Conservation (phyloP, 2,797 vertebrate species). For the Lemur catta region DNA sequence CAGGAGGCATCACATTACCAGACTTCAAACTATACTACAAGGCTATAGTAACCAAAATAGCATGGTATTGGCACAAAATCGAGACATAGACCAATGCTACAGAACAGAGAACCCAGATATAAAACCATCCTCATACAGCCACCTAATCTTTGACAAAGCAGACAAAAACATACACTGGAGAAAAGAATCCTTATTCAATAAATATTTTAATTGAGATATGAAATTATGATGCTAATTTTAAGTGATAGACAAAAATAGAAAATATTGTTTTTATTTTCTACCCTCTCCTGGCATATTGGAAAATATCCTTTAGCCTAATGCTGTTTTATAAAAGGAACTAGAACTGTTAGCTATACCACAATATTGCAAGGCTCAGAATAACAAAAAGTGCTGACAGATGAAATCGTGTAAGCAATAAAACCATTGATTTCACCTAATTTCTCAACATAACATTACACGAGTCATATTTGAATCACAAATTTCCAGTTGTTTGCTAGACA, state of each 20-base stretch:
- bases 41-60: too few species aligned
- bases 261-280: conserved; percentile 6
- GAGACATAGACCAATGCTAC: too few species aligned
- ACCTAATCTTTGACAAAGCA: too few species aligned
- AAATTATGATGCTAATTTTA: background rate
- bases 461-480: conserved; percentile 20
- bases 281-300: background rate
- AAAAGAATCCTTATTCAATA: too few species aligned
- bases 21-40: too few species aligned
- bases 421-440: background rate
- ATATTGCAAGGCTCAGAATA: background rate
- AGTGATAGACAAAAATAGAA: background rate
- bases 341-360: background rate
- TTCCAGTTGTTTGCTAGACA: background rate
- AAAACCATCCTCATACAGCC: too few species aligned
- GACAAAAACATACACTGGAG: too few species aligned
- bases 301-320: background rate
- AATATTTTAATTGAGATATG: background rate
- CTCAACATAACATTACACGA: background rate
- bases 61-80: too few species aligned
- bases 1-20: too few species aligned
- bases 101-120: too few species aligned
- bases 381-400: background rate
- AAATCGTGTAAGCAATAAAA: conserved; percentile 7
- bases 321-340: background rate